phyloP scores from a whole-genome alignment of 2,113 vertebrate genomes.

The Sapajus apella region DNA sequence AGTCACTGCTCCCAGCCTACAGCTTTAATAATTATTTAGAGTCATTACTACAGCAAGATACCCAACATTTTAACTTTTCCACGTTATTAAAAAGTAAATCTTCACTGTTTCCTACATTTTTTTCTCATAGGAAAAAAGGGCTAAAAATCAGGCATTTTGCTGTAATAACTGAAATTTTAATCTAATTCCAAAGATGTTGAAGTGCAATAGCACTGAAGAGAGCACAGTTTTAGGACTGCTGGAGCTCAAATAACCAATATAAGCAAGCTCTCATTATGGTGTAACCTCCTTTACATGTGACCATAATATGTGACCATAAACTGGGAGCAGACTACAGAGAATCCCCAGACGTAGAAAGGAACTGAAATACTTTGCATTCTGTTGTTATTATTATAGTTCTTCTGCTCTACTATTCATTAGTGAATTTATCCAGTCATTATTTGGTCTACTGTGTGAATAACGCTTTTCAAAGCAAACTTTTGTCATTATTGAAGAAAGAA shows the following conservation, averaged over 20 bases:
- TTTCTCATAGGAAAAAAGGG: rapidly evolving
- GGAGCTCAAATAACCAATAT: not conserved
- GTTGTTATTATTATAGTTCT: not conserved
- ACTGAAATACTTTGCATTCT: not conserved
- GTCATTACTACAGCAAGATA: not conserved
- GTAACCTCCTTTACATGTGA: not conserved
- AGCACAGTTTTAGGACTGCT: not conserved
- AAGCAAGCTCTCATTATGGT: not conserved
- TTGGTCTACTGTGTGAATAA: not conserved
- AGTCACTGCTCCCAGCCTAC: too few relatives aligned
- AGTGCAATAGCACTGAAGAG: not conserved
- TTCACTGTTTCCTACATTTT: not conserved
- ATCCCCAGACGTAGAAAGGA: not conserved
- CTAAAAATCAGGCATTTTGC: not conserved
- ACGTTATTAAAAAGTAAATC: not conserved
- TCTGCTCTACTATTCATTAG: not conserved
- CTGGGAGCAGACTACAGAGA: not conserved
- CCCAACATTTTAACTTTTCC: not conserved
- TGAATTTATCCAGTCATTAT: not conserved
- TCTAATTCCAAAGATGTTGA: not conserved
- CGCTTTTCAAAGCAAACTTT: not conserved
- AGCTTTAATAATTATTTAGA: not conserved
- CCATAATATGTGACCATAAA: not conserved
- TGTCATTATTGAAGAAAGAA: not conserved
- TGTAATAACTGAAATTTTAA: constrained; percentile 19